Base-by-base conservation (phyloP, 2,888 invertebrate species). In the Amphipoea oculea region DNA sequence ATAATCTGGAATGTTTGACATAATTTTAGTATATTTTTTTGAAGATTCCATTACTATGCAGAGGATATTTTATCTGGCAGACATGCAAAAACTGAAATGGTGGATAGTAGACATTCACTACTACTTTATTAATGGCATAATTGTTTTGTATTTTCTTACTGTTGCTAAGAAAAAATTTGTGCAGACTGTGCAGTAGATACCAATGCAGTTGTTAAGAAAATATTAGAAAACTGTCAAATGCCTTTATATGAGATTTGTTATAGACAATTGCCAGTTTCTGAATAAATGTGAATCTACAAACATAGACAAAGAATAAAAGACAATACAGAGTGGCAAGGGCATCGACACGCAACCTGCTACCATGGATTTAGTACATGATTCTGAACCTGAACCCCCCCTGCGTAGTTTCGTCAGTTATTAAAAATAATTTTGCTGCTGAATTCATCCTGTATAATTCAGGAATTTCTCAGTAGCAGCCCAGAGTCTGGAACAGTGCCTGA, bases 1-100 rank as follows among this genome's bases (percentile, higher is more conserved):
- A 97, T 63, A 99, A 95, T 66, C 98, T 97, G 90, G 3, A 89
- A 91, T 68, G 20, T 51, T 60, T 40, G 12, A 66, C 0, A 45
- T 63, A 0, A 14, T 62, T n/a, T 36, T 54, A 62, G 7, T 40
- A 17, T 17, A 23, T 17, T 23, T 51, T 51, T 54, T 17, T 14
- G 4, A 14, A 23, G 14, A 51, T 70, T 69, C 12, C 4, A 4
- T 36, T 36, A 36, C 2, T 69, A 29, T 3, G 17, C 20, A 29
- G n/a, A 11, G 20, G 3, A 20, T 6, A 12, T 69, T 20, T 68
- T 45, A 68, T 45, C 6, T 68, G 48, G 7, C 7, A 69, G 3
- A 29, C 12, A 48, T 69, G 20, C 4, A 48, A 29, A 20, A 20
- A 12, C 29, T 68, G 20, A 42, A 66, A 14, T 48, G 20, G 12